Evolutionary conservation across 2,797 vertebrate species (phyloP).

Genomic region (Pangasius macronema): DNA sequence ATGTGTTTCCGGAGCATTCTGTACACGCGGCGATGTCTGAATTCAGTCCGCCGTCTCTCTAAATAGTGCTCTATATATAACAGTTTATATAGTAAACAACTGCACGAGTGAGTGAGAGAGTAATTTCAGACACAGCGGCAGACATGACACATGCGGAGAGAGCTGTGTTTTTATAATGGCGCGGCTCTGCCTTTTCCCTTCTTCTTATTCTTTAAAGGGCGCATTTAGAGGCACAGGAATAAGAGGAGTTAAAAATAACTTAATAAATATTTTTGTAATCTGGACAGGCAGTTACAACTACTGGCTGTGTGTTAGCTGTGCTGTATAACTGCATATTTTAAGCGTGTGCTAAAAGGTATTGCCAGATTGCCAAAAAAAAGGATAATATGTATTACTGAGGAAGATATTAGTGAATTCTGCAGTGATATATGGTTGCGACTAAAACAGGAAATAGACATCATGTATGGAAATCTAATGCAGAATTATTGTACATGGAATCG

Average conservation of each 20-base stretch:
- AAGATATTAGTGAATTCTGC: neutral
- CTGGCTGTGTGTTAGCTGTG: neutral
- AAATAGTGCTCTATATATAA: neutral
- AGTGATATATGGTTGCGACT: neutral
- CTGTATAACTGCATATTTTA: neutral
- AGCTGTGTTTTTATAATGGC: neutral
- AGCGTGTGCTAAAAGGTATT: neutral
- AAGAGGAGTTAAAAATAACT: neutral
- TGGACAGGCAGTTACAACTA: neutral
- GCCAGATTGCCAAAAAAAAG: neutral
- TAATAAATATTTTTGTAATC: neutral
- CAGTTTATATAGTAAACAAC: neutral
- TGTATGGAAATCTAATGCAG: neutral
- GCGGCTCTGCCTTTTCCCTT: neutral
- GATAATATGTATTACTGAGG: neutral
- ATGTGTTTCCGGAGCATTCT: neutral
- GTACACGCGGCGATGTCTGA: neutral
- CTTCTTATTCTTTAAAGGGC: neutral
- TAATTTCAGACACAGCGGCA: neutral
- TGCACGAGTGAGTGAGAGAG: neutral
- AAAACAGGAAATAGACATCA: constrained; percentile 9
- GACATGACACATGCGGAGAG: neutral
- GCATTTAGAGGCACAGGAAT: neutral
- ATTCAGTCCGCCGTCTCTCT: neutral
- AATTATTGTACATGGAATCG: neutral